These are phyloP conservation scores for Malurus elegans DNA, from an alignment of 2,113 vertebrate genomes.

Conservation along the genomic window DNA sequence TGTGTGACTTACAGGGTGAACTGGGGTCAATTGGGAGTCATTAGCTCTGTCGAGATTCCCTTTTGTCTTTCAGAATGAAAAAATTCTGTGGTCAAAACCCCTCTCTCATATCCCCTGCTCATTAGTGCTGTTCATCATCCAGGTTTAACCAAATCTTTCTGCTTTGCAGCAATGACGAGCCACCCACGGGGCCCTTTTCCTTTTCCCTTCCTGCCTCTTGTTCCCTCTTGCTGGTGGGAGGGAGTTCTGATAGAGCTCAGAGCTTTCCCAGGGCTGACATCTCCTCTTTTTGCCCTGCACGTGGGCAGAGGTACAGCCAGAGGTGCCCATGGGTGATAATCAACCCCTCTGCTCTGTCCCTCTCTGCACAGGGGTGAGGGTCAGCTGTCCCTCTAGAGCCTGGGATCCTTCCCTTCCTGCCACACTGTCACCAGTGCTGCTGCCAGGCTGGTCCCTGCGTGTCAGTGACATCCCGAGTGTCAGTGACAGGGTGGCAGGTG, in stretches of 20 bases:
- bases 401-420: not conserved
- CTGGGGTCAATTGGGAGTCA: not conserved
- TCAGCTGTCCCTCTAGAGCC: not conserved
- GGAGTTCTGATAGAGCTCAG: not conserved
- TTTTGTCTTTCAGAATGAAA: not conserved
- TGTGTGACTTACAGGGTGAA: not conserved
- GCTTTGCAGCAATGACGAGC: not conserved
- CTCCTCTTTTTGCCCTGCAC: not conserved
- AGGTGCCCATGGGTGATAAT: not conserved
- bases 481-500: not conserved
- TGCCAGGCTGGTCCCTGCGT: not conserved
- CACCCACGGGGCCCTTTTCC: not conserved
- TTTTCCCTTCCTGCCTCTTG: not conserved
- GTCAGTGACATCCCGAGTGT: not conserved
- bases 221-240: fast-evolving
- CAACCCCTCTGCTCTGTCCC: not conserved
- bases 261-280: not conserved
- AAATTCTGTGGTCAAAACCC: not conserved
- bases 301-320: not conserved
- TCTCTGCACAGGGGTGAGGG: too few species aligned
- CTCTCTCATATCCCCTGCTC: not conserved
- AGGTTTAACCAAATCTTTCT: not conserved
- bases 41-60: not conserved
- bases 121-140: not conserved
- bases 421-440: not conserved